Percentiles rank a stretch among this genome's conserved stretches.
These are phyloP conservation scores for Diplolepis rosae DNA, from an alignment of 2,888 invertebrate species.

Conservation along the genomic window DNA sequence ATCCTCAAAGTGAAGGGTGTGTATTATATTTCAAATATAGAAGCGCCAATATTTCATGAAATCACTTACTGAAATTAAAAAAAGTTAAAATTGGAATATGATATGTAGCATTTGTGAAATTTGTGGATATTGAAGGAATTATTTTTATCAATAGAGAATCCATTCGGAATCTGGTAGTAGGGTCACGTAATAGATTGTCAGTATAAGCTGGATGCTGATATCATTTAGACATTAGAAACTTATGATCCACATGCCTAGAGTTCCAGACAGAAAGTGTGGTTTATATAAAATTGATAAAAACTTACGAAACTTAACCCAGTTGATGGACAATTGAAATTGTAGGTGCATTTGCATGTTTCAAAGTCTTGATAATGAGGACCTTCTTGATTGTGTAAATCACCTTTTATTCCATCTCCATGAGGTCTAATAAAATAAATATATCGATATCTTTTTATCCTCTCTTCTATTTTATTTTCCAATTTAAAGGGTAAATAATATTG, in stretches of 20 bases:
- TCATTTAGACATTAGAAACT: slow-evolving; percentile 25
- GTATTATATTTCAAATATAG: too few species aligned
- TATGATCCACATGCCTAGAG: not conserved
- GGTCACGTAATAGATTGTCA: slow-evolving; percentile 31
- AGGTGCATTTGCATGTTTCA: slow-evolving; percentile 75
- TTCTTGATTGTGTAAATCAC: slow-evolving; percentile 14
- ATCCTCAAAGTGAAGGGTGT: too few species aligned
- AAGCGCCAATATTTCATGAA: too few species aligned
- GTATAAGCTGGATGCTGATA: slow-evolving; percentile 29
- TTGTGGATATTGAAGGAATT: slow-evolving; percentile 13
- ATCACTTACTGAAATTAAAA: too few species aligned
- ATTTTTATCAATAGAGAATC: slow-evolving; percentile 15
- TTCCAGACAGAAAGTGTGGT: not conserved
- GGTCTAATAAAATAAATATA: too few species aligned
- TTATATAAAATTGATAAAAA: slow-evolving; percentile 33
- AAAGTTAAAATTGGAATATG: too few species aligned
- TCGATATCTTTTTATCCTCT: too few species aligned
- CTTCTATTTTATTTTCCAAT: too few species aligned
- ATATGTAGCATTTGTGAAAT: too few species aligned
- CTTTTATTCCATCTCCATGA: slow-evolving; percentile 25
- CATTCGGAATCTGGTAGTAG: slow-evolving; percentile 27
- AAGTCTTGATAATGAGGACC: slow-evolving; percentile 56
- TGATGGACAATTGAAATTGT: slow-evolving; percentile 76
- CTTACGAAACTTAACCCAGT: slow-evolving; percentile 76
- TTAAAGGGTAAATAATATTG: too few species aligned